These are phyloP conservation scores for Orchesella flavescens DNA, from an alignment of 2,888 invertebrate species.

Conservation along the genomic window DNA sequence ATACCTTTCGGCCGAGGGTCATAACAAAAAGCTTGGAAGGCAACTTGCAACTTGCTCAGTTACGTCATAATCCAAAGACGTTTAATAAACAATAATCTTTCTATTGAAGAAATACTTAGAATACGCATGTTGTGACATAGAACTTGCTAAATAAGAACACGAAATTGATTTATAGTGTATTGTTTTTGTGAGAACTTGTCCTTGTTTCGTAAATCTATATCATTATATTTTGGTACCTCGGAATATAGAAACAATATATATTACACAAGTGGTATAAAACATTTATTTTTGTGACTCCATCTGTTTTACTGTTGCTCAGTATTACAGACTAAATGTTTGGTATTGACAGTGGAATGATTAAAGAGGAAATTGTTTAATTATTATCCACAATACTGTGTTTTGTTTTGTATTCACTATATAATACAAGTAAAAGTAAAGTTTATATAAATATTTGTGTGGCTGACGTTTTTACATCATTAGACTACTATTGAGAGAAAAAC, in stretches of 20 bases:
- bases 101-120: neutral
- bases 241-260: too few species aligned
- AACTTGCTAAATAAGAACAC: neutral
- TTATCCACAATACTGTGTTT: conserved; percentile 16
- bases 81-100: neutral
- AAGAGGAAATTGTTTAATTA: conserved; percentile 40
- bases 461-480: conserved; percentile 53
- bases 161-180: conserved; percentile 9
- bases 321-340: conserved; percentile 8
- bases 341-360: conserved; percentile 47
- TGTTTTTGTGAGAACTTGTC: conserved; percentile 9
- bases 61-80: neutral
- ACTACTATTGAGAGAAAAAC: conserved; percentile 38
- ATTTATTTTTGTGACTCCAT: conserved; percentile 28
- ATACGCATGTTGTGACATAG: conserved; percentile 12
- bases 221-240: too few species aligned
- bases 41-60: too few species aligned
- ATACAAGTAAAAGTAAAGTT: conserved; percentile 15
- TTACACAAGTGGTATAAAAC: neutral
- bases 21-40: conserved; percentile 20
- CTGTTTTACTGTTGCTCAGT: conserved; percentile 3
- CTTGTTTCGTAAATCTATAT: neutral
- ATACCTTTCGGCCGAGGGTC: conserved; percentile 13
- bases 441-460: conserved; percentile 46
- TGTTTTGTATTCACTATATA: conserved; percentile 20